Conservation (phyloP, 2,113 vertebrate species). For the Bagarius yarrelli region DNA sequence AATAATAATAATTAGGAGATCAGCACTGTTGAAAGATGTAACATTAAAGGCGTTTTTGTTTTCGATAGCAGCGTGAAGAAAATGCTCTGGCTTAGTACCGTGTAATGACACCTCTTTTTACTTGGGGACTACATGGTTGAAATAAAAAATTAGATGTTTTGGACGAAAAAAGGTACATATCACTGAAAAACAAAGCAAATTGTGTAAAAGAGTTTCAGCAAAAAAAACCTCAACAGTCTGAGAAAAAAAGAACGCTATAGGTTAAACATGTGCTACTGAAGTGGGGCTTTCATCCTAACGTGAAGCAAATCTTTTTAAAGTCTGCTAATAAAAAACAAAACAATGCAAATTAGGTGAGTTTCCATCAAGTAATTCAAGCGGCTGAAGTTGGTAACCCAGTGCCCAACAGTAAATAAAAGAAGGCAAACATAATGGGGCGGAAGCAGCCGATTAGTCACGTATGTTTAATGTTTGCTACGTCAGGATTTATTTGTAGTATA, state of each 20-base stretch:
- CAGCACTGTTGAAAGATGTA: constrained; percentile 20
- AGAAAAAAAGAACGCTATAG: neutral
- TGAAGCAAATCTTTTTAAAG: no score
- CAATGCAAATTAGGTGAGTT: no score
- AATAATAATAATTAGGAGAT: constrained; percentile 52
- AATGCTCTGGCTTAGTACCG: constrained; percentile 31
- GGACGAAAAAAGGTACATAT: neutral
- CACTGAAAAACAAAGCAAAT: neutral
- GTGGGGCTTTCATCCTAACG: no score
- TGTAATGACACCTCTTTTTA: constrained; percentile 32
- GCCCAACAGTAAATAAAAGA: no score
- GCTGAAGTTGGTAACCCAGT: no score
- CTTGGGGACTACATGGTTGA: constrained; percentile 3
- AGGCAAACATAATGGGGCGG: no score
- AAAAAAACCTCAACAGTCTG: neutral
- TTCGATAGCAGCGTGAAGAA: constrained; percentile 44
- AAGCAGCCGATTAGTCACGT: no score
- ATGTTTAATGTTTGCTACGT: no score
- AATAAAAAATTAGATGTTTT: constrained; percentile 21
- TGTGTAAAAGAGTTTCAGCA: constrained; percentile 11
- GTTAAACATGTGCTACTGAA: constrained; percentile 20
- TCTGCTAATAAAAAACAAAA: no score
- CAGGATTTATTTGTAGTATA: no score
- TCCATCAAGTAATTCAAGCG: no score
- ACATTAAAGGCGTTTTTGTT: constrained; percentile 51